phyloP scores from a whole-genome alignment of 2,888 invertebrate species.

The Conistra vaccinii region DNA sequence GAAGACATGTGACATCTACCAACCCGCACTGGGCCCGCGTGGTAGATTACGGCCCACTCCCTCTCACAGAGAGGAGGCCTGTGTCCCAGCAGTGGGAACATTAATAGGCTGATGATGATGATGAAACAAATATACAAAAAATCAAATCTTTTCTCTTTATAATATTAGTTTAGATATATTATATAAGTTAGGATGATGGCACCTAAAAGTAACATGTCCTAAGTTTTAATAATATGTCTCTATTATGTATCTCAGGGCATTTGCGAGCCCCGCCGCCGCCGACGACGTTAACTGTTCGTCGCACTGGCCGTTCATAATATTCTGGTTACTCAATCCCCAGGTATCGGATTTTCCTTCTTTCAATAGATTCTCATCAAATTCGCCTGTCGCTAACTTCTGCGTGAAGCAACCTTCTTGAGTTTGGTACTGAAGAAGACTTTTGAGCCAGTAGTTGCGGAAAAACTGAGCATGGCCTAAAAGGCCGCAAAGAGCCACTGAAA shows the following conservation, averaged over 20 bases:
- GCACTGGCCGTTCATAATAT: constrained; percentile 64
- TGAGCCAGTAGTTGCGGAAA: constrained; percentile 73
- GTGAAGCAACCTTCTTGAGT: constrained; percentile 74
- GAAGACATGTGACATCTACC: too few relatives aligned
- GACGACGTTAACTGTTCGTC: constrained; percentile 72
- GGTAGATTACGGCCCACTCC: too few relatives aligned
- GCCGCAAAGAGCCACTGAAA: constrained; percentile 76
- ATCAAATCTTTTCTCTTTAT: too few relatives aligned
- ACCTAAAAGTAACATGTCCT: not conserved
- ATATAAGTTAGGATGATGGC: too few relatives aligned
- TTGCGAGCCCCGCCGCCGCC: constrained; percentile 66
- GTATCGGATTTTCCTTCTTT: not conserved
- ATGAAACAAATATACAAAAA: too few relatives aligned
- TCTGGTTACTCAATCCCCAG: not conserved
- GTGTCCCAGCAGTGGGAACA: too few relatives aligned
- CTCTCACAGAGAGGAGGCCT: too few relatives aligned
- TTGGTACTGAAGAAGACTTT: constrained; percentile 68
- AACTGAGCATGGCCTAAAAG: constrained; percentile 75
- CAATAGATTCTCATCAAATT: constrained; percentile 1
- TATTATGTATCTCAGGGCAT: constrained; percentile 72
- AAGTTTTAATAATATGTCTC: constrained; percentile 54
- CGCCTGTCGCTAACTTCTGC: constrained; percentile 12
- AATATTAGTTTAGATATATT: too few relatives aligned
- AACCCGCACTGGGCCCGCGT: too few relatives aligned
- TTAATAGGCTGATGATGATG: too few relatives aligned